Evolutionary conservation across 1,140 invertebrate genomes (phyloP).

Genomic region (Palaemon carinicauda): DNA sequence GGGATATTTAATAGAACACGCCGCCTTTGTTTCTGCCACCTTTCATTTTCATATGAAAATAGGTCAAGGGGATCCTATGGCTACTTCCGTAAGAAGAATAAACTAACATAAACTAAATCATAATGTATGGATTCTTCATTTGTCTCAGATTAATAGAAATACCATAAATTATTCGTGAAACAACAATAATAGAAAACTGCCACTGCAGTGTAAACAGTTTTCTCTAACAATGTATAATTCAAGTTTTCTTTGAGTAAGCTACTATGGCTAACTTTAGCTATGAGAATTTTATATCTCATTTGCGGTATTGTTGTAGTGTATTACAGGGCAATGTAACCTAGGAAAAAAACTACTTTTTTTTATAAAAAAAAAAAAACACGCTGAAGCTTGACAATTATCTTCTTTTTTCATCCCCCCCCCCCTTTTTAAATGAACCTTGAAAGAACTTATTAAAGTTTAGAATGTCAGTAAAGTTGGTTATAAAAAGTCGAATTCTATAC

Average conservation of each 20-base stretch:
- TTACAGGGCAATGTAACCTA: too few relatives aligned
- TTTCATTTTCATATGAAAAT: slow-evolving; percentile 54
- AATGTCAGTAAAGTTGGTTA: too few relatives aligned
- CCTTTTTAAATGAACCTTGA: too few relatives aligned
- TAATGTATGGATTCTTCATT: neutral
- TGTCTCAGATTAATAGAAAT: too few relatives aligned
- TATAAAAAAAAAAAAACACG: too few relatives aligned
- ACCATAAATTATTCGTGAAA: neutral
- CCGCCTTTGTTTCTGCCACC: slow-evolving; percentile 51
- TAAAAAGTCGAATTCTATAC: too few relatives aligned
- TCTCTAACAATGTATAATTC: neutral
- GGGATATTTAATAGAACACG: slow-evolving; percentile 6
- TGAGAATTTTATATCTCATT: neutral
- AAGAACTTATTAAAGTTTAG: too few relatives aligned
- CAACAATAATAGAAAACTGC: slow-evolving; percentile 40
- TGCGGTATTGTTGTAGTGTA: too few relatives aligned
- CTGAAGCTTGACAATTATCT: too few relatives aligned
- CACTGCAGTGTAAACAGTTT: slow-evolving; percentile 42
- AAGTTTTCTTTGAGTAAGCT: neutral
- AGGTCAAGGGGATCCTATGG: slow-evolving; percentile 24
- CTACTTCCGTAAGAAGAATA: neutral
- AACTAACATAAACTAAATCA: neutral
- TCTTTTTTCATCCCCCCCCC: too few relatives aligned
- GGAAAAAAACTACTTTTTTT: too few relatives aligned
- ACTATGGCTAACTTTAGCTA: neutral